phyloP scores from a whole-genome alignment of 2,888 invertebrate species.

The Bombylius discolor region DNA sequence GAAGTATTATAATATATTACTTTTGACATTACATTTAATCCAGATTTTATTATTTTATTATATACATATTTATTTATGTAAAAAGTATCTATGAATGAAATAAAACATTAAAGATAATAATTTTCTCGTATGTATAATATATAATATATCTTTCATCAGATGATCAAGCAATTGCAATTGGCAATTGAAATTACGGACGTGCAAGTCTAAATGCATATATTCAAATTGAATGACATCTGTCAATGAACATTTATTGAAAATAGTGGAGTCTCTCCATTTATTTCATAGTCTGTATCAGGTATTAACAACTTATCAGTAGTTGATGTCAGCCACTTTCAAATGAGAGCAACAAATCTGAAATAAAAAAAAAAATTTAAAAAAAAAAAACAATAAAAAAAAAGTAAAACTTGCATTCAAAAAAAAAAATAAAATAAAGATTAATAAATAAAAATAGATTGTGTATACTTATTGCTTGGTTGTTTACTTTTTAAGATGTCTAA shows the following conservation, averaged over 20 bases:
- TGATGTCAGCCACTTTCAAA: background rate
- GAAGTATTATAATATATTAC: too few relatives aligned
- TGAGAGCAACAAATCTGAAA: background rate
- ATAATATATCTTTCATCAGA: background rate
- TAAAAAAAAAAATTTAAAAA: background rate
- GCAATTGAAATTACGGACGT: background rate
- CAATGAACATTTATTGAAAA: background rate
- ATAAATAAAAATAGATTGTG: too few relatives aligned
- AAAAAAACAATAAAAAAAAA: background rate
- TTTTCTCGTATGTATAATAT: too few relatives aligned
- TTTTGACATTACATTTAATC: too few relatives aligned
- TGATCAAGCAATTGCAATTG: slow-evolving; percentile 1
- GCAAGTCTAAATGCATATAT: slow-evolving; percentile 5
- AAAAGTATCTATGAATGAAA: too few relatives aligned
- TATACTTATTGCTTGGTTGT: too few relatives aligned
- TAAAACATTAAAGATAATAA: too few relatives aligned
- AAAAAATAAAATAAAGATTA: too few relatives aligned
- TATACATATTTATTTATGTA: too few relatives aligned
- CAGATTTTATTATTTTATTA: too few relatives aligned
- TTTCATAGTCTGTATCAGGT: background rate
- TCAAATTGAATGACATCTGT: slow-evolving; percentile 11
- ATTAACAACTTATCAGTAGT: slow-evolving; percentile 1
- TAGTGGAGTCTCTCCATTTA: background rate
- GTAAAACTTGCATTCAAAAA: too few relatives aligned
- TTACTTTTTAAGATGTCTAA: too few relatives aligned